These are phyloP conservation scores for Tipula lateralis DNA, from an alignment of 2,888 invertebrate genomes.

Conservation along the genomic window DNA sequence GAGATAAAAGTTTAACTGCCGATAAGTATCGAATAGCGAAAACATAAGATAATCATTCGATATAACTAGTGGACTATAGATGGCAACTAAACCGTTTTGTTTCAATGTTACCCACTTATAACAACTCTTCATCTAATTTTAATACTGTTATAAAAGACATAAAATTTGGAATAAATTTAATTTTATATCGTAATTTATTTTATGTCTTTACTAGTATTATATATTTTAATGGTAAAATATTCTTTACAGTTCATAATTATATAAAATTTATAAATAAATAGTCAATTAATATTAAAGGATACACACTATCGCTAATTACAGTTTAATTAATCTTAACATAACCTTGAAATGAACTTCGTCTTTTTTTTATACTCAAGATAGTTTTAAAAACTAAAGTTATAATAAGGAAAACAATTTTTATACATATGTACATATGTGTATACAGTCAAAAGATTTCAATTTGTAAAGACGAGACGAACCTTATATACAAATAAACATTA, in stretches of 20 bases:
- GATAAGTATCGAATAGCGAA: no score
- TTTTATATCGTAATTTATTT: no score
- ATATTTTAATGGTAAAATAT: neutral
- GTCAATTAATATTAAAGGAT: neutral
- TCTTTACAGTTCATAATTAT: neutral
- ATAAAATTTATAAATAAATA: neutral
- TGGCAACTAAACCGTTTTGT: no score
- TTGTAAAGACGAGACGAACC: neutral
- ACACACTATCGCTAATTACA: neutral
- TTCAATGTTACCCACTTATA: no score
- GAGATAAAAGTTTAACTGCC: no score
- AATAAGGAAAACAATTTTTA: neutral
- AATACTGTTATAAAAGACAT: no score
- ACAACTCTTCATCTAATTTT: no score
- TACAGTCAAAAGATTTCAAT: neutral
- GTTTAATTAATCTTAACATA: neutral
- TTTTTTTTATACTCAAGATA: neutral
- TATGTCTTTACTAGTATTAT: no score
- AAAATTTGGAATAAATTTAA: no score
- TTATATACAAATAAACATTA: neutral
- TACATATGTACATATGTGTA: neutral
- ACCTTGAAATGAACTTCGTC: neutral
- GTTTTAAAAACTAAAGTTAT: neutral
- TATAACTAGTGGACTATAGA: no score
- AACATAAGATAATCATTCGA: no score